Percentiles rank a stretch among this genome's conserved stretches.
Conservation (phyloP, 2,113 vertebrate species). For the Erythrolamprus reginae region DNA sequence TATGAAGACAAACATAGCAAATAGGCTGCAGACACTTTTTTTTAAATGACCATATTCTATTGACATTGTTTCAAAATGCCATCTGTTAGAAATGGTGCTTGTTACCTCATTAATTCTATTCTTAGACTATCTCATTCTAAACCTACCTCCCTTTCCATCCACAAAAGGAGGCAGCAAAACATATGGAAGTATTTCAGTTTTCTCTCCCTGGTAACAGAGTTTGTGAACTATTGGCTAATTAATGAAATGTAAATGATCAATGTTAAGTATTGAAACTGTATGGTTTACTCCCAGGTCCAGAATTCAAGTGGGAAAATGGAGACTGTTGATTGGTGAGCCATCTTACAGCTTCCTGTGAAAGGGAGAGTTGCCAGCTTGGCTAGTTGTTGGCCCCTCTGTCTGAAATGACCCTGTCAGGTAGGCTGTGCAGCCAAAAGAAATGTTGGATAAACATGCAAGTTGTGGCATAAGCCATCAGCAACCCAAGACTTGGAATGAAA, state of each 20-base stretch:
- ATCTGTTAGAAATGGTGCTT: conserved; percentile 52
- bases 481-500: too few species aligned
- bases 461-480: too few species aligned
- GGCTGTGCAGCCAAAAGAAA: too few species aligned
- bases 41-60: background rate
- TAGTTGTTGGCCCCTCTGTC: too few species aligned
- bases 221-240: conserved; percentile 49
- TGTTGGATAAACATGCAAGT: too few species aligned
- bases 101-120: conserved; percentile 51
- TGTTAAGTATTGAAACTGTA: too few species aligned
- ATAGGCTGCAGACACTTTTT: background rate
- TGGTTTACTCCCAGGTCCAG: too few species aligned
- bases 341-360: too few species aligned
- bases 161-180: conserved; percentile 23
- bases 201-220: conserved; percentile 18
- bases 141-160: conserved; percentile 10
- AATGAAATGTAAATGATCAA: conserved; percentile 40
- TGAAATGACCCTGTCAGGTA: too few species aligned
- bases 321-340: too few species aligned
- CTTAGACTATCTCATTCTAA: conserved; percentile 21
- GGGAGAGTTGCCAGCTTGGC: too few species aligned
- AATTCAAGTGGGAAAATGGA: too few species aligned
- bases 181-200: conserved; percentile 34
- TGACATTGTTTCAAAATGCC: conserved; percentile 28
- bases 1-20: conserved; percentile 11